Base-by-base conservation (phyloP, 1,140 invertebrate genomes). In the Cydia amplana region DNA sequence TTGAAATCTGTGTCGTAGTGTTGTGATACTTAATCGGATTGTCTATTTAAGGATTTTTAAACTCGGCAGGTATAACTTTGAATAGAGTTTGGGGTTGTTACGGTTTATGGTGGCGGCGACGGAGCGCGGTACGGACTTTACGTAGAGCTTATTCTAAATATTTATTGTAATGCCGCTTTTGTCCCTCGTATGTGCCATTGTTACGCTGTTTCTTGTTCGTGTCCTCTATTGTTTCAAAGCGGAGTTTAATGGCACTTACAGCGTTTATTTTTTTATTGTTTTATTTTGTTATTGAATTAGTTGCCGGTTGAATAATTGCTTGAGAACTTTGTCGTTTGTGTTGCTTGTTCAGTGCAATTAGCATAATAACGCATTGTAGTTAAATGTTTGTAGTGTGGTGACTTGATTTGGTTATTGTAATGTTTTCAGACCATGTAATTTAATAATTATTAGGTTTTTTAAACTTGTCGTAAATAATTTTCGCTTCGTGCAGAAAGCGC, bases 121-220 rank as follows among this genome's bases (percentile, higher is more conserved):
- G 55, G 55, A 60, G 49, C 72, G 55, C 76, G 74, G 60, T 75
- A 77, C 67, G 79, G 77, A 83, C 77, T 46, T 14, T 78, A 78
- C 82, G 74, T 85, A 82, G 80, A 79, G 86, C 83, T 87, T 83
- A 80, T 87, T 80, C 82, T 78, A 82, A 86, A 85, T 89, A 81
- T 85, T 83, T 86, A 85, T 85, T 86, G 83, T 82, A 84, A 81
- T 75, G 78, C 79, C 77, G 78, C 25, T 79, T 81, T 85, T 70
- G 65, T 70, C 28, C 65, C 80, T 83, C 81, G 81, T 77, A 78
- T 79, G 65, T 64, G 72, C 75, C 75, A 78, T 83, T 82, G 82
- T 83, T 79, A 74, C 64, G 55, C 23, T 60, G 65, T 74, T 74
- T 65, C 75, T 80, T 75, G 74, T 80, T 78, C 55, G 25, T 72